Evolutionary conservation across 1,140 invertebrate species (phyloP).

Genomic region (Oppia nitens): DNA sequence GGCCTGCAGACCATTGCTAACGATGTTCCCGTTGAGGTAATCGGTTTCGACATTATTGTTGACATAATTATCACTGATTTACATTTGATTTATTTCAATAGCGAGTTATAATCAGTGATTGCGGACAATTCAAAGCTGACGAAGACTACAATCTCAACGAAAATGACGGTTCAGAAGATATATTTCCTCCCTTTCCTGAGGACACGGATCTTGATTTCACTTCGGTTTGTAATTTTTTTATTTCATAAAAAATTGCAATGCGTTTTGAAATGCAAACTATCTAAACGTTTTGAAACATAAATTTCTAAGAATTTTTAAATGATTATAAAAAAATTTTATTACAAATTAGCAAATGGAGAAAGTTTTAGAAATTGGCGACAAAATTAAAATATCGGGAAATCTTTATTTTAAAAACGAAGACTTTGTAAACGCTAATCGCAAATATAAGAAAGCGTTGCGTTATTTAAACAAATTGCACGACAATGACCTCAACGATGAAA

Average conservation of each 20-base stretch:
- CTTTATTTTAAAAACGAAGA: constrained; percentile 41
- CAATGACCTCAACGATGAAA: constrained; percentile 19
- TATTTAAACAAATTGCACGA: constrained; percentile 26
- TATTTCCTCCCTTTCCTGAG: constrained; percentile 50
- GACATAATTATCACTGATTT: no score
- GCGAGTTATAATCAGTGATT: constrained; percentile 29
- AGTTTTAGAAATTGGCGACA: constrained; percentile 35
- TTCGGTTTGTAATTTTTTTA: constrained; percentile 13
- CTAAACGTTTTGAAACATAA: no score
- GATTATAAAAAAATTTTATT: no score
- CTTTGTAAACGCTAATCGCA: constrained; percentile 41
- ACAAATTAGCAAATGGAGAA: constrained; percentile 26
- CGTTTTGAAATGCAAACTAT: no score
- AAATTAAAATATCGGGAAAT: constrained; percentile 54
- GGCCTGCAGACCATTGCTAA: constrained; percentile 31
- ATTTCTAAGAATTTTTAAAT: no score
- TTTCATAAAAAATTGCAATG: not conserved
- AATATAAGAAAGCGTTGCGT: constrained; percentile 53
- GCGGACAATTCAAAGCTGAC: constrained; percentile 45
- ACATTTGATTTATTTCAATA: not conserved
- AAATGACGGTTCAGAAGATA: constrained; percentile 47
- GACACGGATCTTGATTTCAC: constrained; percentile 32
- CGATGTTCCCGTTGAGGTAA: constrained; percentile 20
- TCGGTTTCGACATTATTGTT: not conserved
- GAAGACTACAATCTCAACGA: constrained; percentile 47